These are phyloP conservation scores for Hybos culiciformis DNA, from an alignment of 2,888 invertebrate species.

Conservation along the genomic window DNA sequence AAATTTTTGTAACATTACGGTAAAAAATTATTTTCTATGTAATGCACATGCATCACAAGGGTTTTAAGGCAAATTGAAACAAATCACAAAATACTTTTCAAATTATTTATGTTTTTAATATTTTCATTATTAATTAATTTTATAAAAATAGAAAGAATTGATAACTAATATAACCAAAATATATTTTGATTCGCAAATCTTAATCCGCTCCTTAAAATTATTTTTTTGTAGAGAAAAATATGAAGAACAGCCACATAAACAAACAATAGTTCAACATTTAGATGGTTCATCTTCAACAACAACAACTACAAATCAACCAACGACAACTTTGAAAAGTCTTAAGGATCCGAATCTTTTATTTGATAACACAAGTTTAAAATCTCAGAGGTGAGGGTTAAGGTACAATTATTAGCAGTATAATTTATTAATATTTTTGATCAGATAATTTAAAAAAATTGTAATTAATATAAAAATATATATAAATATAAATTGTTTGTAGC, in stretches of 20 bases:
- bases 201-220: constrained; percentile 5
- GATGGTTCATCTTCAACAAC: no score
- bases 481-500: constrained; percentile 26
- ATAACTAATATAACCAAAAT: no score
- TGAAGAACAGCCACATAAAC: constrained; percentile 30
- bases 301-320: constrained; percentile 40
- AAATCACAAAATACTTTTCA: no score
- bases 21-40: no score
- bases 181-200: constrained; percentile 1
- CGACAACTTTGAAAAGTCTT: constrained; percentile 45
- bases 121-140: background rate
- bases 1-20: no score
- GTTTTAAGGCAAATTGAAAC: no score
- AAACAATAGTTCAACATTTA: constrained; percentile 51
- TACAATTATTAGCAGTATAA: background rate
- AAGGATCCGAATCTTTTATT: constrained; percentile 37
- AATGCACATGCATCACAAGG: no score
- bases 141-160: background rate
- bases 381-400: constrained; percentile 26
- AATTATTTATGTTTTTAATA: no score
- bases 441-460: background rate
- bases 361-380: constrained; percentile 32
- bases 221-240: constrained; percentile 12
- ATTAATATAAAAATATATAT: background rate
- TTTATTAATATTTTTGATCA: background rate